Evolutionary conservation across 2,113 vertebrate genomes (phyloP).

Genomic region (Hoplias malabaricus): DNA sequence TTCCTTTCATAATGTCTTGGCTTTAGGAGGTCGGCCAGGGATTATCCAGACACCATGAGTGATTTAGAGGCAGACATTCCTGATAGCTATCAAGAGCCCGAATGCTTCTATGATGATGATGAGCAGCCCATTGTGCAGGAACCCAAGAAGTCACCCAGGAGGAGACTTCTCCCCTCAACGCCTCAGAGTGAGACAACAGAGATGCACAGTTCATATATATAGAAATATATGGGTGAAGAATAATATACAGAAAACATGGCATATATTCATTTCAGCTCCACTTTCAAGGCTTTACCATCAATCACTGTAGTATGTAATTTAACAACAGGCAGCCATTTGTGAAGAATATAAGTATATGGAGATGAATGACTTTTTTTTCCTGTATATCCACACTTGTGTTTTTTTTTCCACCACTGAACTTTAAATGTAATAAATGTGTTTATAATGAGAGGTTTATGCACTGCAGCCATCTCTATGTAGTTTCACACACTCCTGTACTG

Average conservation of each 20-base stretch:
- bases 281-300: too few species aligned
- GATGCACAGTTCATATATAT: background rate
- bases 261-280: background rate
- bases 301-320: background rate
- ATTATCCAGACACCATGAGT: slow-evolving; percentile 64
- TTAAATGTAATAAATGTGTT: too few species aligned
- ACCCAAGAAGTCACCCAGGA: slow-evolving; percentile 80
- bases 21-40: slow-evolving; percentile 53
- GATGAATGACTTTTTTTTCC: too few species aligned
- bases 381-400: too few species aligned
- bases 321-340: too few species aligned
- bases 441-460: too few species aligned
- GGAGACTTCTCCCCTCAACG: slow-evolving; percentile 86
- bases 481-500: too few species aligned
- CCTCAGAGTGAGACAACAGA: slow-evolving; percentile 79
- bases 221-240: too few species aligned
- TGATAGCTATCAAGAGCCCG: slow-evolving; percentile 77
- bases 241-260: too few species aligned
- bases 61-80: slow-evolving; percentile 76
- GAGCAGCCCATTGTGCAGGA: slow-evolving; percentile 79
- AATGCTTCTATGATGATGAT: slow-evolving; percentile 83
- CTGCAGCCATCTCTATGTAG: too few species aligned
- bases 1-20: background rate
- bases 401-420: too few species aligned
- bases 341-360: too few species aligned